Percentiles rank a stretch among this genome's conserved stretches.
Evolutionary conservation across 2,113 vertebrate genomes (phyloP).

Genomic region (Dicaeum eximium): DNA sequence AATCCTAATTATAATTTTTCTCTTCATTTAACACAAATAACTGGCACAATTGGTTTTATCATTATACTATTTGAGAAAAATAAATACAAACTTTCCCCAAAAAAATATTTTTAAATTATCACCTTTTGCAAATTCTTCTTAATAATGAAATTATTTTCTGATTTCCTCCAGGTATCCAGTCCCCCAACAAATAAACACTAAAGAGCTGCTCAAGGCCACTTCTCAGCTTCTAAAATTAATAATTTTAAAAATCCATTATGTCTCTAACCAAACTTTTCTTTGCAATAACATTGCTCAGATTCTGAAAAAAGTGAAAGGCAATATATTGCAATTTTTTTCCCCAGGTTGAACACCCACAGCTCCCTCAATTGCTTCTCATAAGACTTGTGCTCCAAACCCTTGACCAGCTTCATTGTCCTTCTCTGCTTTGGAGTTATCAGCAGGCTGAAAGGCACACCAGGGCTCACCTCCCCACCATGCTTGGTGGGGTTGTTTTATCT

Average conservation of each 20-base stretch:
- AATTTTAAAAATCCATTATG: background rate
- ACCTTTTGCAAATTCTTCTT: background rate
- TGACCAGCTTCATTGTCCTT: background rate
- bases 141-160: background rate
- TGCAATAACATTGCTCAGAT: background rate
- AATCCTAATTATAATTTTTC: background rate
- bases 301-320: background rate
- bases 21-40: background rate
- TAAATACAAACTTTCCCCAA: background rate
- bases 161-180: background rate
- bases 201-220: background rate
- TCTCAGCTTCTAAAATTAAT: background rate
- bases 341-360: background rate
- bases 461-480: background rate
- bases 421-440: background rate
- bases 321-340: background rate
- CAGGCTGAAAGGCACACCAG: background rate
- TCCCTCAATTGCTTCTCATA: background rate
- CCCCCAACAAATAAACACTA: background rate
- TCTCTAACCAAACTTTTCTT: background rate
- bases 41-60: background rate
- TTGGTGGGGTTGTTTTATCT: background rate
- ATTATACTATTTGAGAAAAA: background rate
- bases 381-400: background rate
- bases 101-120: background rate